phyloP scores from a whole-genome alignment of 2,797 vertebrate genomes.

The Mallotus villosus region DNA sequence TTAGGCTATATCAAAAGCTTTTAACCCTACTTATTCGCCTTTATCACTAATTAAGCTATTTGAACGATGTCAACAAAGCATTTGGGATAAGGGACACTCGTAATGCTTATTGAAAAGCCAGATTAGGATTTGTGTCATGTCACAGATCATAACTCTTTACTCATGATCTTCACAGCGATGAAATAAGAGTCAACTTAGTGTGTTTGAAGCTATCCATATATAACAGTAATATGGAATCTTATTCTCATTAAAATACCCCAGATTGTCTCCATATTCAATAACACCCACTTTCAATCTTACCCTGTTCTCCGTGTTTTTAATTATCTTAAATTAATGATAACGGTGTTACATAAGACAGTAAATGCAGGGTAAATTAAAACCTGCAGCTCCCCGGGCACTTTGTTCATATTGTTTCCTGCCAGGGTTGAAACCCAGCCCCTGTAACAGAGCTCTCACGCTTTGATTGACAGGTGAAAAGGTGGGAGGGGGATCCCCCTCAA shows the following conservation, averaged over 20 bases:
- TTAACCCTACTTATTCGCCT: too few species aligned
- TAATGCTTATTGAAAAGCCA: too few species aligned
- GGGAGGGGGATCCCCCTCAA: neutral
- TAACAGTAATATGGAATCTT: neutral
- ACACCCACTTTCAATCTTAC: neutral
- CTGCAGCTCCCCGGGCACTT: neutral
- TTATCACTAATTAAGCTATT: too few species aligned
- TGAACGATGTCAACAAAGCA: too few species aligned
- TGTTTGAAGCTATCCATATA: too few species aligned
- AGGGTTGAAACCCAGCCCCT: conserved; percentile 16
- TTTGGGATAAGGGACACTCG: too few species aligned
- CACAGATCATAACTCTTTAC: too few species aligned
- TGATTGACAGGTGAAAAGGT: neutral
- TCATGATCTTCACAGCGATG: too few species aligned
- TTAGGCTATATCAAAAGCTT: too few species aligned
- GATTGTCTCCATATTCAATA: conserved; percentile 3
- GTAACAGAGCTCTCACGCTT: conserved; percentile 1
- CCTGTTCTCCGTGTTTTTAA: neutral
- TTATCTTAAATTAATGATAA: neutral
- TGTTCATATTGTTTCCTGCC: conserved; percentile 1
- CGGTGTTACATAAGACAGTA: neutral
- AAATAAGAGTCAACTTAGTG: too few species aligned
- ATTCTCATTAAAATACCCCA: neutral
- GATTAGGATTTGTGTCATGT: too few species aligned
- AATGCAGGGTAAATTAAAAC: neutral